Evolutionary conservation across 1,140 invertebrate species (phyloP), one percentile per base, ranked within the genome.

Genomic region (Achroia grisella): DNA sequence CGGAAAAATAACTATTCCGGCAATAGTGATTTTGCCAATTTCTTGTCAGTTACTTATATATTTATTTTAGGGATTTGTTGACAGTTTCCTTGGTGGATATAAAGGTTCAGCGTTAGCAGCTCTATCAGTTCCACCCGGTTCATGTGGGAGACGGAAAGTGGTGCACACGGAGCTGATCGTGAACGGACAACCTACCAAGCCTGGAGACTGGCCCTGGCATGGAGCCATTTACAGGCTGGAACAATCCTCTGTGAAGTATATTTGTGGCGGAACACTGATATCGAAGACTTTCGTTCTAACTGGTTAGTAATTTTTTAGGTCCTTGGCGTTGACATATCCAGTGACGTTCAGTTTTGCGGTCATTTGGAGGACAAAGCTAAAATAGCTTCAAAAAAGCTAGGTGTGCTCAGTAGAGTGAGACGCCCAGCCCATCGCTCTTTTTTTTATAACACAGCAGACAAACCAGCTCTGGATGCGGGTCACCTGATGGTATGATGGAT

Each of bases 121-220:
- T 0, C 13, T 32, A 1, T 41, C 44, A 3, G 23, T 43, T 2
- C 60, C 46, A 8, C 44, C 66, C 9, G 27, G 39, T 4, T 48
- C 35, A 23, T 82, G 75, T 42, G 78, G 78, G 6, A 63, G 66
- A 48, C 55, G 62, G 0, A 70, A 71, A 40, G 48, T 78, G 0
- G 39, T 50, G 0, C 63, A 74, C 31, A 77, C 66, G 1, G 68
- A 72, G 39, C 48, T 79, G 10, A 72, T 77, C 23, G 55, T 65
- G 1, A 60, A 59, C 10, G 73, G 68, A 15, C 39, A 39, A 15
- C 17, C 39, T 0, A 63, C 73, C 0, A 67, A 62, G 8, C 89
- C 90, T 4, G 93, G 92, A 0, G 93, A 96, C 55, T 97, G 94
- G 94, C 95, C 94, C 0, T 97, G 94, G 94, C 91, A 95, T 62